These are phyloP conservation scores for Hetaerina americana DNA, from an alignment of 1,140 invertebrate genomes.

Conservation along the genomic window DNA sequence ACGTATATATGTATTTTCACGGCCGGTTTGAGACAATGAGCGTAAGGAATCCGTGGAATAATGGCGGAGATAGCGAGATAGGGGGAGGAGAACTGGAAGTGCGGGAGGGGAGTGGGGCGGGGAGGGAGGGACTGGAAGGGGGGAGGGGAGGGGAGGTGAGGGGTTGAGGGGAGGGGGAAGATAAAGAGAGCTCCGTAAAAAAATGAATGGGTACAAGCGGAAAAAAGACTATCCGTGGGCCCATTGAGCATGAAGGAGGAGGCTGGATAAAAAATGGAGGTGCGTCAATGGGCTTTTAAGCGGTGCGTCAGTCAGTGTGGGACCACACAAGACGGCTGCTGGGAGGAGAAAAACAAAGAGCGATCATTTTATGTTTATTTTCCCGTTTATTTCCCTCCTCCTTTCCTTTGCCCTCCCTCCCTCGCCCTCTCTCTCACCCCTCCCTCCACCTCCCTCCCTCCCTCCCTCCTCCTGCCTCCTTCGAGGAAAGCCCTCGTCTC, in stretches of 20 bases:
- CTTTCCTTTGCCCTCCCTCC: neutral
- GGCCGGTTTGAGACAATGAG: too few relatives aligned
- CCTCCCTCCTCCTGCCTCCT: neutral
- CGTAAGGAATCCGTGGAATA: too few relatives aligned
- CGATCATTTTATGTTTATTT: constrained; percentile 1
- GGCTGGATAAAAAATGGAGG: neutral
- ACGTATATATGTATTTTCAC: too few relatives aligned
- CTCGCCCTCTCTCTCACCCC: neutral
- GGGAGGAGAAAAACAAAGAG: neutral
- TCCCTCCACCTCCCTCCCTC: neutral
- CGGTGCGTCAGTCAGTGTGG: neutral
- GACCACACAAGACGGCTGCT: neutral
- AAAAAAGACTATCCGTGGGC: neutral
- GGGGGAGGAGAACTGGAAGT: neutral
- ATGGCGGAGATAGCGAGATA: neutral
- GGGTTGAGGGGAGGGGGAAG: neutral
- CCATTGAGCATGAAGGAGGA: neutral
- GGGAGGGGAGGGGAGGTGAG: neutral
- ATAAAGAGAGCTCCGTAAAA: neutral
- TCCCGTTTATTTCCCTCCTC: neutral
- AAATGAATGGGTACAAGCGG: neutral
- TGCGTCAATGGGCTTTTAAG: neutral
- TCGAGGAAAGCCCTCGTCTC: too few relatives aligned
- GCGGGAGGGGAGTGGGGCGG: neutral
- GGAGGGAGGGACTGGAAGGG: neutral